Evolutionary conservation across 1,140 invertebrate species (phyloP), one percentile per base, ranked within the genome.

Genomic region (Eriocheir sinensis): DNA sequence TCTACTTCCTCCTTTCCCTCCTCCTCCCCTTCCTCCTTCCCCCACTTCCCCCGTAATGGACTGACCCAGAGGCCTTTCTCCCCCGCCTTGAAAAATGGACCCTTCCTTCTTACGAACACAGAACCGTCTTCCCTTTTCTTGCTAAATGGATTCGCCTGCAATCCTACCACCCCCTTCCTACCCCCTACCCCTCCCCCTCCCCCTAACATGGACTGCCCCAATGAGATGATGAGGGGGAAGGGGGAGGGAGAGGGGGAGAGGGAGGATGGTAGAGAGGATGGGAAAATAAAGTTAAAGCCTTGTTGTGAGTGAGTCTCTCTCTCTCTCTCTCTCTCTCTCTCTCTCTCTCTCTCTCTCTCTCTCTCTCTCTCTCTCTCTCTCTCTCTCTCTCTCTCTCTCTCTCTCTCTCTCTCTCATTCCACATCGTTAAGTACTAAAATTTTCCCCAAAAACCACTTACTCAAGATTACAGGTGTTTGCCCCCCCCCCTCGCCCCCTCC

Each of bases 251-350:
- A 27, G 80, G 80, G 27, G 80, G 80, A 27, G 80, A 83, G 80
- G 80, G 15, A 15, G 44, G 36, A 38, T 21, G 30, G 0, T 34
- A n/a, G 30, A 3, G 81, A 83, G 30, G 12, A 38, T 83, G 12
- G 3, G 81, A 32, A 83, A 83, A 38, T 83, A n/a, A 83, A 83
- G 81, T 83, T 83, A 83, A 38, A 32, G 80, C n/a, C 81, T 83
- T 53, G 48, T 53, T 2, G 9, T 53, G 44, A 48, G 4, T 48
- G 4, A 8, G 4, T 48, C 44, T 48, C 80, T 36, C 80, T 81
- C n/a, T 30, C 80, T 81, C 80, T 30, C 80, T 83, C 4, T 86
- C 32, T 40, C 32, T 86, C 12, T 41, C 40, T 38, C 40, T 38
- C 83, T 86, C 36, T 41, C 83, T 86, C 83, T 40, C 34, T n/a